A percentile compares a stretch with the other conserved stretches of the same genome.
Conservation (phyloP, 2,113 vertebrate genomes). For the Anolis sagrei region DNA sequence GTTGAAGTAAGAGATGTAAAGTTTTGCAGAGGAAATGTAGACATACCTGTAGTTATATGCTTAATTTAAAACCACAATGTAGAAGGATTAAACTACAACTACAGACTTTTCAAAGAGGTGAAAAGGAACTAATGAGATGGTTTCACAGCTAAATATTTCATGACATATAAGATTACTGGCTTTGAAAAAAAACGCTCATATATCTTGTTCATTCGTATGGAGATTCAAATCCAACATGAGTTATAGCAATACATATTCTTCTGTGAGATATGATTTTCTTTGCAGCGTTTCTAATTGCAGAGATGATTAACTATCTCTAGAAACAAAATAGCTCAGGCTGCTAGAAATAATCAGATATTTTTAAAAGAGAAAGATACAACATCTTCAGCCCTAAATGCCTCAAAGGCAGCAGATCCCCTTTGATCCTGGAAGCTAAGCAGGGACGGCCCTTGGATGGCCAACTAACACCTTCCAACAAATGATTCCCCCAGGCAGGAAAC, state of each 20-base stretch:
- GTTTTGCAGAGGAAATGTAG: conserved; percentile 9
- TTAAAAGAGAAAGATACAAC: neutral
- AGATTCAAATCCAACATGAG: conserved; percentile 36
- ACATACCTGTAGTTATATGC: neutral
- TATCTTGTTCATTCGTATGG: conserved; percentile 56
- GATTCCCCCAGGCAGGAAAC: no score
- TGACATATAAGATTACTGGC: conserved; percentile 74
- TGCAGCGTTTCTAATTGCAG: neutral
- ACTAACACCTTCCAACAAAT: no score
- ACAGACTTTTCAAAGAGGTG: conserved; percentile 42
- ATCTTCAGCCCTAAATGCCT: neutral
- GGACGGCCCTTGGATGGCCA: no score
- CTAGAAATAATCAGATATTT: neutral
- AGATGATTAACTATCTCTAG: neutral
- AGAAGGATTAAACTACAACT: conserved; percentile 57
- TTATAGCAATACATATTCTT: neutral
- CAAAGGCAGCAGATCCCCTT: no score
- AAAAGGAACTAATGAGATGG: conserved; percentile 72
- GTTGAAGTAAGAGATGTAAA: neutral
- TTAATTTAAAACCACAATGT: conserved; percentile 25
- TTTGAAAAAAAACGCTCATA: conserved; percentile 53
- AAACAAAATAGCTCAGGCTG: neutral
- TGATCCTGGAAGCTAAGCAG: no score
- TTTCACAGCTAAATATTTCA: conserved; percentile 74
- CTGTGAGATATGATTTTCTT: neutral